A percentile compares a stretch with the other conserved stretches of the same genome.
These are phyloP conservation scores for Suillia variegata DNA, from an alignment of 2,888 invertebrate species.

Conservation along the genomic window DNA sequence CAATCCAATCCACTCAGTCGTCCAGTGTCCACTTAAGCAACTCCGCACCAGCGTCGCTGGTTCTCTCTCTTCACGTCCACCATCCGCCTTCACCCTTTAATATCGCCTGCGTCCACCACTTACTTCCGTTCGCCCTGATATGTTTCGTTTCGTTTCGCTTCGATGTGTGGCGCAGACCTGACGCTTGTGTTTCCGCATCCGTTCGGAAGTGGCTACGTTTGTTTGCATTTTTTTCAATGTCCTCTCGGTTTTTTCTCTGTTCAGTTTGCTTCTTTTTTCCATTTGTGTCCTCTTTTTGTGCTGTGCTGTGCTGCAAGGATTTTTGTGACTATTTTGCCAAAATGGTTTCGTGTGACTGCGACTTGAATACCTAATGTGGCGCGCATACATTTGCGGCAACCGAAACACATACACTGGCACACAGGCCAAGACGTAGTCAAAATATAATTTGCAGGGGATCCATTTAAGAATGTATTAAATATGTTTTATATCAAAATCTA, in stretches of 20 bases:
- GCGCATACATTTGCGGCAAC: background rate
- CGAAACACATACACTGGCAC: background rate
- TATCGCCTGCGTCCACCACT: no score
- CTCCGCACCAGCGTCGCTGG: no score
- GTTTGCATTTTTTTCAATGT: background rate
- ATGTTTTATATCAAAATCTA: no score
- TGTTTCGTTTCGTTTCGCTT: no score
- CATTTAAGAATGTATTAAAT: no score
- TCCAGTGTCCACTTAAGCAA: no score
- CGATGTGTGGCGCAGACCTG: constrained; percentile 37
- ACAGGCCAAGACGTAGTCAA: background rate
- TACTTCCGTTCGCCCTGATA: background rate
- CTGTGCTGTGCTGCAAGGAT: background rate
- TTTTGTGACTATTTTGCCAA: background rate
- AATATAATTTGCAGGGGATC: no score
- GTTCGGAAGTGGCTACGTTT: constrained; percentile 47
- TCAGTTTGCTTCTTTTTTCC: background rate
- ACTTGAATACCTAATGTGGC: background rate
- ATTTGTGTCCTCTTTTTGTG: no score
- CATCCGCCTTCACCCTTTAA: no score
- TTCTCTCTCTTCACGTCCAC: no score
- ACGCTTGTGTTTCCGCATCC: constrained; percentile 53
- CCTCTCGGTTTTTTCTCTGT: background rate
- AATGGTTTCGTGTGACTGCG: background rate
- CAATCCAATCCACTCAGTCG: no score